Conservation (phyloP, 2,113 vertebrate genomes). For the Bubalus kerabau region DNA sequence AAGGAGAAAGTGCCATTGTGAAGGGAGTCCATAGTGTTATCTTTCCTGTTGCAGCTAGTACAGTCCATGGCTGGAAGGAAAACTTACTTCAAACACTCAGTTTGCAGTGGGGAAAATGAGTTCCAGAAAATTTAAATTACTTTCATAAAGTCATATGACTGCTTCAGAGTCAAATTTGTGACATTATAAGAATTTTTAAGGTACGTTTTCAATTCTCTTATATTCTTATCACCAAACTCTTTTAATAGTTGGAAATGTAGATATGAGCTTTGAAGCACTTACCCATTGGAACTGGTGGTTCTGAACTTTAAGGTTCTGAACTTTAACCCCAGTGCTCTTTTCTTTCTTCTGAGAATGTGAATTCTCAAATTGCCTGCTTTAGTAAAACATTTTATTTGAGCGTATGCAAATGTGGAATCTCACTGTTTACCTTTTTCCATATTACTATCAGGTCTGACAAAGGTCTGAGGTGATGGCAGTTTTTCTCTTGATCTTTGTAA, state of each 20-base stretch:
- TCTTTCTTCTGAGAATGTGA: neutral
- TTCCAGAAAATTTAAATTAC: neutral
- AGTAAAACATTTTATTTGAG: neutral
- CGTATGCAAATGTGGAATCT: neutral
- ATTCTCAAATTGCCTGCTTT: neutral
- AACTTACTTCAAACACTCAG: neutral
- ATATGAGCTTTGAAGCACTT: neutral
- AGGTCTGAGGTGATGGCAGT: neutral
- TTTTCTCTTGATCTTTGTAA: neutral
- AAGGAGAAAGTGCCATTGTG: neutral
- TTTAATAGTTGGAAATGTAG: neutral
- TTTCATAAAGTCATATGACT: neutral
- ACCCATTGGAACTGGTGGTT: neutral
- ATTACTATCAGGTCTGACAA: neutral
- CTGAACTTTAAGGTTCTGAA: neutral
- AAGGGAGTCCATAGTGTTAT: neutral
- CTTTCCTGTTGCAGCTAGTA: neutral
- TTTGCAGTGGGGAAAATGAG: neutral
- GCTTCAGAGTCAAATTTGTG: neutral
- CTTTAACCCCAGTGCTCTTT: neutral
- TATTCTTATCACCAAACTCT: neutral
- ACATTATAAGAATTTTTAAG: neutral
- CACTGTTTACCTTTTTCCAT: neutral
- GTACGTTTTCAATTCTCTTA: neutral
- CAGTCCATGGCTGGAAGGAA: neutral